Evolutionary conservation across 2,888 invertebrate genomes (phyloP).

Genomic region (Portevinia maculata): DNA sequence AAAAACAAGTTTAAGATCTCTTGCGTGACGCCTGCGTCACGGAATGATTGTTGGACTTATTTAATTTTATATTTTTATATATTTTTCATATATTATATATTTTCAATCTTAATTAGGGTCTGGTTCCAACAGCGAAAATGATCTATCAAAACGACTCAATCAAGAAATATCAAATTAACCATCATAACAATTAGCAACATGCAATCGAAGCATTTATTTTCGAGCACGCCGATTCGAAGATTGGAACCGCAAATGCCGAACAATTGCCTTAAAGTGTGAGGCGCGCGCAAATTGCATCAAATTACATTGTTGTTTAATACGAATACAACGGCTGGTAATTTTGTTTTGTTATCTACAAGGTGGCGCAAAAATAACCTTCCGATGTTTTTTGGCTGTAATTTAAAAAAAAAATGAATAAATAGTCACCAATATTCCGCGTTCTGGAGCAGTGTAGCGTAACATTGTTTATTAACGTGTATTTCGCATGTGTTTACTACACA

Average conservation of each 20-base stretch:
- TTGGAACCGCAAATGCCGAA: constrained; percentile 5
- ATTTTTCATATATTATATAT: background rate
- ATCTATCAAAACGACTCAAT: constrained; percentile 31
- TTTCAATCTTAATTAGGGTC: constrained; percentile 22
- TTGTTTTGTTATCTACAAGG: too few relatives aligned
- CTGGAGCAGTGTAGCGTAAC: too few relatives aligned
- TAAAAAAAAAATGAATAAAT: too few relatives aligned
- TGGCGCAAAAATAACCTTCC: too few relatives aligned
- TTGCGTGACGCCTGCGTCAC: constrained; percentile 31
- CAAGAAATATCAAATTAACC: constrained; percentile 38
- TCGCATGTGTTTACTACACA: too few relatives aligned
- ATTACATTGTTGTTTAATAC: constrained; percentile 14
- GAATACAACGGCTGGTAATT: constrained; percentile 5
- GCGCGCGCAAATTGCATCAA: constrained; percentile 14
- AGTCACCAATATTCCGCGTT: too few relatives aligned
- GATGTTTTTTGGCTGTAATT: too few relatives aligned
- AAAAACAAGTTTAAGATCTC: constrained; percentile 50
- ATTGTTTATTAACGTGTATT: too few relatives aligned
- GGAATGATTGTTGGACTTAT: too few relatives aligned
- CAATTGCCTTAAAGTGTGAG: background rate
- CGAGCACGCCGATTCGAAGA: background rate
- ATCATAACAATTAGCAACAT: constrained; percentile 25
- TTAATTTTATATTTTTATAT: too few relatives aligned
- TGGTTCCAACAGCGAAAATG: constrained; percentile 2
- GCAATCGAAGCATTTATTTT: constrained; percentile 39